Percentiles rank a stretch among this genome's conserved stretches.
Evolutionary conservation across 1,140 invertebrate genomes (phyloP).

Genomic region (Pissodes strobi): DNA sequence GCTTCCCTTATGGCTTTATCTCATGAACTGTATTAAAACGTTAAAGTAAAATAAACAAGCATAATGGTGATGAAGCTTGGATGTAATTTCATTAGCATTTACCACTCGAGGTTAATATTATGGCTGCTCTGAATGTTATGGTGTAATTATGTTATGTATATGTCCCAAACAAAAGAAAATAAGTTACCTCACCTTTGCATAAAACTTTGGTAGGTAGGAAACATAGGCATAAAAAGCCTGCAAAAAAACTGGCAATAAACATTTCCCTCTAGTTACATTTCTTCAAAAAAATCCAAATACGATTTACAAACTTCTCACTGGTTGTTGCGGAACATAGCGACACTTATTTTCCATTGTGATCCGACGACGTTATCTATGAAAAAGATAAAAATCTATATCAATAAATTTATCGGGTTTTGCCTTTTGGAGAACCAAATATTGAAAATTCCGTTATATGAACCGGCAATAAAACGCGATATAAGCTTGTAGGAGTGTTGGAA

Average conservation of each 20-base stretch:
- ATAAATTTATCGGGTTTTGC: constrained; percentile 9
- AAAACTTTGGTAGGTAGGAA: constrained; percentile 20
- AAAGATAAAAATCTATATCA: constrained; percentile 19
- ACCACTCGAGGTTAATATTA: too few species aligned
- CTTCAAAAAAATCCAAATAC: constrained; percentile 9
- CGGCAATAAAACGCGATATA: constrained; percentile 9
- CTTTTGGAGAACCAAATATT: constrained; percentile 3
- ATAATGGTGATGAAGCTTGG: too few species aligned
- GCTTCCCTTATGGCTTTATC: too few species aligned
- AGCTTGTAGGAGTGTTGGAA: constrained; percentile 1
- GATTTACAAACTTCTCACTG: not conserved
- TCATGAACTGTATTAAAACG: too few species aligned
- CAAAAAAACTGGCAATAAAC: constrained; percentile 15
- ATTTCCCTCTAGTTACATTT: constrained; percentile 28
- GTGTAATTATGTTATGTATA: too few species aligned
- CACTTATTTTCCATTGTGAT: not conserved
- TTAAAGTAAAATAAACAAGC: not conserved
- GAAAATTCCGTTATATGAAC: constrained; percentile 6
- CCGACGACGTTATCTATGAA: constrained; percentile 7
- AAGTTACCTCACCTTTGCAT: constrained; percentile 18
- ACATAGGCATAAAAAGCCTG: constrained; percentile 19
- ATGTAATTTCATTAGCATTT: too few species aligned
- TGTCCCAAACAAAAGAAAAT: not conserved
- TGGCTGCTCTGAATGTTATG: too few species aligned
- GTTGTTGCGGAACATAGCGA: not conserved